phyloP scores from a whole-genome alignment of 2,797 vertebrate species.

The Varecia variegata region DNA sequence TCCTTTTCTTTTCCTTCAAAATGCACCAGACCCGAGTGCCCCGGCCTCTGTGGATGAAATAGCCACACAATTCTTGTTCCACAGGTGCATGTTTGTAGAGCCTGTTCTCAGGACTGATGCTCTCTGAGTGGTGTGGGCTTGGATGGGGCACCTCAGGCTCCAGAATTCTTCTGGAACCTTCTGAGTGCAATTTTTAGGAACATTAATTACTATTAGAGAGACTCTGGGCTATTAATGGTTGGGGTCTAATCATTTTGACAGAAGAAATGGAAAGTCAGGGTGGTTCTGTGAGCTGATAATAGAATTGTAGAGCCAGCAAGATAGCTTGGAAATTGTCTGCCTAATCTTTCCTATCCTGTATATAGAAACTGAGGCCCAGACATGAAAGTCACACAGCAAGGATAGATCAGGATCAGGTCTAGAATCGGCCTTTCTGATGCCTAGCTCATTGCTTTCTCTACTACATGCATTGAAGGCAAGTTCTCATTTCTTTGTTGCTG shows the following conservation, averaged over 20 bases:
- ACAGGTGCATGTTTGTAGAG: neutral
- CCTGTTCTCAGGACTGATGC: neutral
- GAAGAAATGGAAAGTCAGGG: neutral
- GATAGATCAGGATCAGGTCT: neutral
- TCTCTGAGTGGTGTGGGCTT: neutral
- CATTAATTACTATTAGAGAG: neutral
- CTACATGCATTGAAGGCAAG: neutral
- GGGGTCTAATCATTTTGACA: neutral
- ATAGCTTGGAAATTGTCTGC: neutral
- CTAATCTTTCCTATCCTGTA: neutral
- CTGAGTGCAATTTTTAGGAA: neutral
- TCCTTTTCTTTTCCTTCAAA: constrained; percentile 11
- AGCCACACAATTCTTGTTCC: neutral
- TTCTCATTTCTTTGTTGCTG: constrained; percentile 47
- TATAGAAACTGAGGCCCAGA: neutral
- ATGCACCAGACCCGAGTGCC: neutral
- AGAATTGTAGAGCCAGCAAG: neutral
- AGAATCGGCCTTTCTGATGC: neutral
- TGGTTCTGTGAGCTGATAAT: neutral
- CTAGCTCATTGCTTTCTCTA: neutral
- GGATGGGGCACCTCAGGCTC: neutral
- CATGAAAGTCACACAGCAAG: neutral
- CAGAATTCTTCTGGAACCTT: neutral
- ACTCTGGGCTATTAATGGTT: neutral
- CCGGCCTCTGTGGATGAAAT: neutral